Evolutionary conservation across 35 echinoderm and acorn worm genomes (phyloP).

Genomic region (Stichopus chloronotus): DNA sequence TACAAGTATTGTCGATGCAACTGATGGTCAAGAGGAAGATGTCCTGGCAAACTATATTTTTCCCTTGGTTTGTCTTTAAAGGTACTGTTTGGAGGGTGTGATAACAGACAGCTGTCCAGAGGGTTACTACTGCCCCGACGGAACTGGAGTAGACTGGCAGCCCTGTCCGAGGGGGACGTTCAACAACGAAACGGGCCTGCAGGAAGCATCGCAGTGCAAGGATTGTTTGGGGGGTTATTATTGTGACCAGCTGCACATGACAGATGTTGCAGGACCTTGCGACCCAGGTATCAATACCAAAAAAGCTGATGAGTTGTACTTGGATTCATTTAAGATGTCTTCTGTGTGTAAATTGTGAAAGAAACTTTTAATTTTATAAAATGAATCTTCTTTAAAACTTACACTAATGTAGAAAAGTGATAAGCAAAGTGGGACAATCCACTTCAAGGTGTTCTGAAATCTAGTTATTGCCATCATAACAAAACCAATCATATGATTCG

Average conservation of each 20-base stretch:
- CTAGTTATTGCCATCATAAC: too few species aligned
- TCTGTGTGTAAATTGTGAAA: too few species aligned
- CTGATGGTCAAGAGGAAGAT: too few species aligned
- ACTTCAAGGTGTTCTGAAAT: too few species aligned
- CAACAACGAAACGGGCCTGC: constrained; percentile 88
- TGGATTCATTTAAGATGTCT: neutral
- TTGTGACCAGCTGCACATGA: constrained; percentile 77
- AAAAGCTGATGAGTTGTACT: neutral
- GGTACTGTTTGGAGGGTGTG: constrained; percentile 90
- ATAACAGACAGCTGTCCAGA: constrained; percentile 73
- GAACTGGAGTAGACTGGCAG: constrained; percentile 96
- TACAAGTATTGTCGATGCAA: too few species aligned
- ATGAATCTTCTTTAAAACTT: too few species aligned
- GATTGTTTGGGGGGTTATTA: constrained; percentile 88
- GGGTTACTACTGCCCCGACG: constrained; percentile 88
- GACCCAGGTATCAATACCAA: constrained; percentile 62
- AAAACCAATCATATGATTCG: too few species aligned
- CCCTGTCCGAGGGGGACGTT: constrained; percentile 87
- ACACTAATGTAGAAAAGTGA: too few species aligned
- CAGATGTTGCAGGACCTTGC: constrained; percentile 63
- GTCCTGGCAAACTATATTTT: too few species aligned
- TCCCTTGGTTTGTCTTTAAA: constrained; percentile 4
- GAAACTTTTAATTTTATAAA: too few species aligned
- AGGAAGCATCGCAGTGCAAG: constrained; percentile 67
- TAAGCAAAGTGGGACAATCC: too few species aligned